Conservation (phyloP, 2,113 vertebrate genomes). For the Morphnarchus princeps region DNA sequence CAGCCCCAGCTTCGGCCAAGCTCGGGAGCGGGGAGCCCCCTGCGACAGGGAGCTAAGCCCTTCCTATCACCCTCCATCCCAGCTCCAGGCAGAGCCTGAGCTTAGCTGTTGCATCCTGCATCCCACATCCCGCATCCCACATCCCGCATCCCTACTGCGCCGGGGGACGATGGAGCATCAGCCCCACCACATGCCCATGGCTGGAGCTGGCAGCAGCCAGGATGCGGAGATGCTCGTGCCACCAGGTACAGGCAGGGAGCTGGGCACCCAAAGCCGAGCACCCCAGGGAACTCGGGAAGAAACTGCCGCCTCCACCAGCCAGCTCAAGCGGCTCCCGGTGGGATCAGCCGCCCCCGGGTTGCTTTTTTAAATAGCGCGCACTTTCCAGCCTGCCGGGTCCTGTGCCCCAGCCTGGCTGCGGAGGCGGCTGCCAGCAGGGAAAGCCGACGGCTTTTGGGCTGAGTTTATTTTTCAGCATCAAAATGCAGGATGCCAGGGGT, state of each 20-base stretch:
- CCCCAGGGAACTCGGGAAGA: not conserved
- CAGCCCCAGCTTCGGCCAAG: not conserved
- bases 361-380: not conserved
- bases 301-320: not conserved
- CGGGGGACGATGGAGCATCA: fast-evolving
- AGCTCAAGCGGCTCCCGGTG: fast-evolving
- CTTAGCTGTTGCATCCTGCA: not conserved
- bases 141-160: not conserved
- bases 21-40: not conserved
- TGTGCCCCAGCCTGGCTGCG: not conserved
- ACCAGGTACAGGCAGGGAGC: not conserved
- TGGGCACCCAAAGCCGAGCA: not conserved
- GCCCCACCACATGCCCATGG: fast-evolving
- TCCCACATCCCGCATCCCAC: not conserved
- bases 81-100: not conserved
- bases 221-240: not conserved
- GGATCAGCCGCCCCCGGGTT: not conserved
- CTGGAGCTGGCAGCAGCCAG: not conserved
- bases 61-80: not conserved
- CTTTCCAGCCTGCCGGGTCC: not conserved
- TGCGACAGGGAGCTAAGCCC: fast-evolving
- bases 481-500: fast-evolving
- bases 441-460: not conserved
- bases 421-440: not conserved
- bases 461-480: not conserved